Percentiles rank a stretch among this genome's conserved stretches.
Evolutionary conservation across 2,888 invertebrate genomes (phyloP).

Genomic region (Thymelicus lineola): DNA sequence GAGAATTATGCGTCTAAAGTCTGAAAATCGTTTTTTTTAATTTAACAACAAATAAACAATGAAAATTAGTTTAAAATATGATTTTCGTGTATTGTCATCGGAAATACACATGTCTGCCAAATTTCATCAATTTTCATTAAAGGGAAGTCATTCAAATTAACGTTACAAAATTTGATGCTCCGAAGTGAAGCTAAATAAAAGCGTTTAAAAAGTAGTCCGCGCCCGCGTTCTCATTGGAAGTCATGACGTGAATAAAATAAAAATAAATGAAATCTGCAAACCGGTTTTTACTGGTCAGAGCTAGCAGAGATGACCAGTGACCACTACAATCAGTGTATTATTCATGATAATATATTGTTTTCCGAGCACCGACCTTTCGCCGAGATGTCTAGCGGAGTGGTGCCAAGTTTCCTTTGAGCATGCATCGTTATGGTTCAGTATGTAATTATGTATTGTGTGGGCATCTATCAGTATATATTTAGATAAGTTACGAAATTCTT

Average conservation of each 20-base stretch:
- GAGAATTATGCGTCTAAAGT: too few species aligned
- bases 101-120: too few species aligned
- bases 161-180: too few species aligned
- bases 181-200: too few species aligned
- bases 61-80: too few species aligned
- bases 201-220: background rate
- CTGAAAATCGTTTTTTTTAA: too few species aligned
- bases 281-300: background rate
- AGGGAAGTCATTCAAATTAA: too few species aligned
- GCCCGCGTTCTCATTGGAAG: background rate
- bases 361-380: constrained; percentile 7
- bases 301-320: background rate
- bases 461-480: background rate
- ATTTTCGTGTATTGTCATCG: too few species aligned
- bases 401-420: constrained; percentile 18
- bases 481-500: too few species aligned
- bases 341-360: constrained; percentile 20
- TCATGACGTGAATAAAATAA: background rate
- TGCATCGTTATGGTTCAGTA: background rate
- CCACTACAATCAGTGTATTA: background rate
- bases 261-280: background rate
- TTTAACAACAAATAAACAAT: too few species aligned
- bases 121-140: too few species aligned
- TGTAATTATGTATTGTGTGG: background rate
- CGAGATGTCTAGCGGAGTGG: constrained; percentile 13